These are phyloP conservation scores for Mareca penelope DNA, from an alignment of 2,797 vertebrate species.

Conservation along the genomic window DNA sequence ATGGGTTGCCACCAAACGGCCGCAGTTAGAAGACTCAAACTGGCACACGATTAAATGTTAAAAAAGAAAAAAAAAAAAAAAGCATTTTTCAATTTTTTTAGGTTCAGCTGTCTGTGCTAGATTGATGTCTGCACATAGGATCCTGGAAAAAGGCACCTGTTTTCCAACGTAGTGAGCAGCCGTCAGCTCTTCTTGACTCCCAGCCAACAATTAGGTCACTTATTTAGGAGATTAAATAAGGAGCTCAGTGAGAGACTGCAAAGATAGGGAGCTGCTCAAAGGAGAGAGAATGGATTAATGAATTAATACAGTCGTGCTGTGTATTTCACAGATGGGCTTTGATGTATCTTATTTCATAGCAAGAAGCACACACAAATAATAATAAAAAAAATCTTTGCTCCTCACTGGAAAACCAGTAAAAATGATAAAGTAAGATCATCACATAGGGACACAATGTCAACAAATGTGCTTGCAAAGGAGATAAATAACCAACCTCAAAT, in stretches of 20 bases:
- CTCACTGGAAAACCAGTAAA: neutral
- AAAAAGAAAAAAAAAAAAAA: neutral
- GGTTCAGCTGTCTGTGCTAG: neutral
- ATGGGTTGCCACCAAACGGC: neutral
- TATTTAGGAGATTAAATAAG: constrained; percentile 42
- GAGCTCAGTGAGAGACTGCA: neutral
- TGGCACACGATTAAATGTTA: neutral
- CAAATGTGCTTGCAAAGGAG: neutral
- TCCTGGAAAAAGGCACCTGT: constrained; percentile 37
- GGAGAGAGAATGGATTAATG: constrained; percentile 3
- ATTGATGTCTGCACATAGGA: neutral
- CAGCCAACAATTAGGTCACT: constrained; percentile 47
- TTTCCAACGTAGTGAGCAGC: constrained; percentile 6
- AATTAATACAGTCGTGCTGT: constrained; percentile 1
- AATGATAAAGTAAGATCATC: neutral
- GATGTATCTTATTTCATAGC: neutral
- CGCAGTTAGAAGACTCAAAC: neutral
- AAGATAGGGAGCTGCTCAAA: neutral
- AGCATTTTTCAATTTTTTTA: neutral
- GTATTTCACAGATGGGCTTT: constrained; percentile 25
- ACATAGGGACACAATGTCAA: neutral
- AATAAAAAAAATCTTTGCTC: neutral
- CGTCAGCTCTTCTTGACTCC: constrained; percentile 9
- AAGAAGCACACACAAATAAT: neutral
- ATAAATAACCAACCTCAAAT: neutral